Base-by-base conservation (phyloP, 2,113 vertebrate genomes). In the Abramis brama region DNA sequence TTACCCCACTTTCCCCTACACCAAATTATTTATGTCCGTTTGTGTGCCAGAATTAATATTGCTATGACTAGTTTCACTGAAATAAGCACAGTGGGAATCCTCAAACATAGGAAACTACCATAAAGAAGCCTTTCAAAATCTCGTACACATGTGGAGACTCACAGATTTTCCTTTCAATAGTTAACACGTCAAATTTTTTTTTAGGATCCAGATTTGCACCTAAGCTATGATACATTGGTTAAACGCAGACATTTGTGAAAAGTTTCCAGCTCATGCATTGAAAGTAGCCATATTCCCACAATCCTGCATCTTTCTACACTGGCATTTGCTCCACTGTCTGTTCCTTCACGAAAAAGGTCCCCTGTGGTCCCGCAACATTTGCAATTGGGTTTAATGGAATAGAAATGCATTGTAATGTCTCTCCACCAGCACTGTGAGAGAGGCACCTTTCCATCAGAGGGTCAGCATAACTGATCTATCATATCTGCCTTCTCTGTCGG, bases 331-430 rank as follows among this genome's bases (percentile, higher is more conserved):
- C 89, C 88, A 68, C 36, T 52, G 77, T 76, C 90, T 90, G 89
- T 86, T 90, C 90, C 90, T 92, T 92, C 90, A 91, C 86, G 89
- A 87, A 39, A 86, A 85, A 80, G 88, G 86, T 94, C 93, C 91
- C 93, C 84, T 83, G 92, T 91, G 94, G 88, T 90, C 90, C 80
- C 71, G 88, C 90, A 93, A 91, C 92, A 93, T 94, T 94, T 94
- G 85, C 89, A 90, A 86, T 88, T 75, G 79, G 82, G 36, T 91
- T 88, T 87, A 87, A 87, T 89, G 89, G 92, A 94, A 93, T 94
- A 92, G 90, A 92, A 93, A 94, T 94, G 88, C 89, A 89, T 93
- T 93, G 84, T 93, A 92, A 94, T 93, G 85, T 78, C 62, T 78
- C 87, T 78, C 71, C 88, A 36, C 84, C 13, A 0, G 87, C 86